These are phyloP conservation scores for Drosophila nikananu DNA, from an alignment of 1,140 invertebrate genomes.

Conservation along the genomic window DNA sequence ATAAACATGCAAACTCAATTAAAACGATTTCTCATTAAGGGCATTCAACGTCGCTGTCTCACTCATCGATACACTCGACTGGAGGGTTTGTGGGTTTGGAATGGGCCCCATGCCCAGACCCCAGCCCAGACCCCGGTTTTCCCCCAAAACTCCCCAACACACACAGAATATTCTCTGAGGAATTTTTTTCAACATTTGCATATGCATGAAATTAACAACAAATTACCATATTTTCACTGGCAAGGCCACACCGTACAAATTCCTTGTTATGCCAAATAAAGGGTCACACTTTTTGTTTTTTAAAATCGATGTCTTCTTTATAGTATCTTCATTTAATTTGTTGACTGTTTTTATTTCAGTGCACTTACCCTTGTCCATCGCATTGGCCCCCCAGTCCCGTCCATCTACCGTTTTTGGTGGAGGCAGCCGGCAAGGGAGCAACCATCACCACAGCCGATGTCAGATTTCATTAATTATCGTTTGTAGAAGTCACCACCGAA, in stretches of 20 bases:
- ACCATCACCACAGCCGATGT: constrained; percentile 55
- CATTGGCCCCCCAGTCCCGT: neutral
- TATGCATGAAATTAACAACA: neutral
- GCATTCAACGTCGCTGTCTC: constrained; percentile 67
- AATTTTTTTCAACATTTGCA: neutral
- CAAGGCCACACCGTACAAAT: neutral
- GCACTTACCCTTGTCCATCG: constrained; percentile 22
- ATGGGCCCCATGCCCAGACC: constrained; percentile 7
- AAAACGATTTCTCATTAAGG: constrained; percentile 85
- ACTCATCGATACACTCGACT: constrained; percentile 74
- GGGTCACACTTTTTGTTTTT: no score
- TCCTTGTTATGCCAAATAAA: neutral
- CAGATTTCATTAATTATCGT: constrained; percentile 84
- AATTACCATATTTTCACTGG: neutral
- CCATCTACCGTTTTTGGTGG: neutral
- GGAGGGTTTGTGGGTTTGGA: neutral
- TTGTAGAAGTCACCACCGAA: constrained; percentile 77
- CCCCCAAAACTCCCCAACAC: neutral
- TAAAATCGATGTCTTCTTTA: no score
- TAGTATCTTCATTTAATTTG: no score
- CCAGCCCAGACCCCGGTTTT: no score
- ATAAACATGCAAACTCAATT: constrained; percentile 85
- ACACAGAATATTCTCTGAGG: neutral
- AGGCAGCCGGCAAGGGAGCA: constrained; percentile 16
- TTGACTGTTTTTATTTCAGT: neutral